phyloP scores from a whole-genome alignment of 2,888 invertebrate genomes.

The Strigamia transsilvanica region DNA sequence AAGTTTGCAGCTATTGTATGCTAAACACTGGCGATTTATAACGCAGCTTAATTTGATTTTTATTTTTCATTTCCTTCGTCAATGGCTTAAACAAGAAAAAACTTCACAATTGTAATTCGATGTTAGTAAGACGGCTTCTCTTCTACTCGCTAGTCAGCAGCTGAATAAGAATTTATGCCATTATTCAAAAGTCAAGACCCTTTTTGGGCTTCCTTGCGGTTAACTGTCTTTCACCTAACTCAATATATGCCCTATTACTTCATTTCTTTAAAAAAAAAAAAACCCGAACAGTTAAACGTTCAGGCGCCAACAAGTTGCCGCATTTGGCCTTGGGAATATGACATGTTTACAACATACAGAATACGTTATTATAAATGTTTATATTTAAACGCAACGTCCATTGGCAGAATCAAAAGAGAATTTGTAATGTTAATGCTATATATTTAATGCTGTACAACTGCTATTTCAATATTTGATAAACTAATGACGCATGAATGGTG shows the following conservation, averaged over 20 bases:
- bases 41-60: neutral
- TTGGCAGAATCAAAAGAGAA: neutral
- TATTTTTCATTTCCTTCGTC: neutral
- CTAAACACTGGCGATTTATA: neutral
- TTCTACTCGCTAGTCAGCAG: neutral
- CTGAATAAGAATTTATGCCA: constrained; percentile 27
- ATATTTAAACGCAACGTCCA: neutral
- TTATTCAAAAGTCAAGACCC: constrained; percentile 6
- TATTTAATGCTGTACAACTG: neutral
- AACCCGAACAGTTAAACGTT: neutral
- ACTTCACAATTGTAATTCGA: constrained; percentile 24
- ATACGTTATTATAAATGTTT: neutral
- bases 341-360: neutral
- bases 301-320: neutral
- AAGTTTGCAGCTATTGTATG: neutral
- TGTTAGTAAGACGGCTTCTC: neutral
- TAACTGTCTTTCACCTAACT: neutral
- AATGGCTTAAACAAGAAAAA: neutral
- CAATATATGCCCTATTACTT: neutral
- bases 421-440: neutral
- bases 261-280: neutral
- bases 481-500: too few relatives aligned
- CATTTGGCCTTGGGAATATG: neutral
- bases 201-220: constrained; percentile 19
- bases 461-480: constrained; percentile 21